Base-by-base conservation (phyloP, 2,888 invertebrate species). In the Ormia ochracea region DNA sequence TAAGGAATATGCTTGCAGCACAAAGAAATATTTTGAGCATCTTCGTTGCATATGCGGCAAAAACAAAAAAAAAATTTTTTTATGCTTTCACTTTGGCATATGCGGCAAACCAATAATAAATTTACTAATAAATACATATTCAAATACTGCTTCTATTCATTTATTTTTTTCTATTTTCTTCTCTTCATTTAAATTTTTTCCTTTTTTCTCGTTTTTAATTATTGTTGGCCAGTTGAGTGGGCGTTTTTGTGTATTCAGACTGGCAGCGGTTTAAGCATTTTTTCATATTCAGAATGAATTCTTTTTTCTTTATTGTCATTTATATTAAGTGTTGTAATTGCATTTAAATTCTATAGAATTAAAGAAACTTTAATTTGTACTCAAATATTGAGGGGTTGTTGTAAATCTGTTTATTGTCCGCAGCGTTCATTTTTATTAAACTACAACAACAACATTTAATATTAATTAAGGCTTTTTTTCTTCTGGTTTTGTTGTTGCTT, bases 321-420 rank as follows among this genome's bases (percentile, higher is more conserved):
- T 56, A 12, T 66, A 66, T 61, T 48, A 68, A 76, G 80, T 72
- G 80, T 76, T 76, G 76, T 80, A 80, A 80, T 76, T 80, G 76
- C 80, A 76, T 76, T 80, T 73, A 80, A 76, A 63, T 80, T 76
- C 76, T 73, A 80, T 73, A 73, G 76, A 80, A 80, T 76, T 70
- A 52, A 72, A 75, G 14, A 50, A 61, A 66, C 43, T 52, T 52
- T 72, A 19, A 28, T 38, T 58, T 48, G 26, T 41, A 33, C 12
- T 69, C 23, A 48, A 23, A 12, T 41, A 45, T 50, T 17, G 68
- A 80, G 80, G 70, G 72, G 38, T 68, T 61, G 59, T 48, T 50
- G 59, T 72, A 72, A 68, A 63, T 72, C 76, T 65, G 69, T 59
- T 61, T 50, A n/a, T 52, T 66, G 19, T 41, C 38, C 41, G 41